These are phyloP conservation scores for Perca schrenkii DNA, from an alignment of 2,113 vertebrate genomes.

Conservation along the genomic window DNA sequence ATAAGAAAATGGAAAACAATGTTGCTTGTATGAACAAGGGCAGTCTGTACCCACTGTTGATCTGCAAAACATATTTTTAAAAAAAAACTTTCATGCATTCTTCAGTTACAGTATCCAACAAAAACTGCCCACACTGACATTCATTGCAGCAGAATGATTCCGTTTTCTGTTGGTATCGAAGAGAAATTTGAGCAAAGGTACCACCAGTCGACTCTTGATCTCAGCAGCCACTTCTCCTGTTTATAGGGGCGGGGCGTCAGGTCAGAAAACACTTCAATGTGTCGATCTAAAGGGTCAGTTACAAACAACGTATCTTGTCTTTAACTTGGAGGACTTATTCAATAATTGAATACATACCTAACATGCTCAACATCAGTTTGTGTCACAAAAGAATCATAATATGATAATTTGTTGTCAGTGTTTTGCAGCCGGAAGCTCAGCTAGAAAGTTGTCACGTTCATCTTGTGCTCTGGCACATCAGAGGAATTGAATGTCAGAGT, in stretches of 20 bases:
- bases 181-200: too few species aligned
- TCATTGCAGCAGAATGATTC: too few species aligned
- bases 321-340: background rate
- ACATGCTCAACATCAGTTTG: background rate
- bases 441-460: background rate
- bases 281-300: background rate
- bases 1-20: too few species aligned
- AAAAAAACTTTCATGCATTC: too few species aligned
- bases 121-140: too few species aligned
- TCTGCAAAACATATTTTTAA: too few species aligned
- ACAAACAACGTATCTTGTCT: background rate
- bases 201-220: too few species aligned
- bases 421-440: background rate
- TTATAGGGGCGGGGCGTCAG: background rate
- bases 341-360: background rate
- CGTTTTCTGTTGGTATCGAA: too few species aligned
- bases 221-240: background rate
- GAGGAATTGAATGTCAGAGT: constrained; percentile 25
- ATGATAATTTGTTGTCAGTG: background rate
- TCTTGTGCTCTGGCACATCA: constrained; percentile 37
- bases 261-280: background rate
- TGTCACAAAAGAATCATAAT: background rate
- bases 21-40: too few species aligned
- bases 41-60: too few species aligned
- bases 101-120: too few species aligned